phyloP scores from a whole-genome alignment of 2,113 vertebrate species.

The Terrapene triunguis region DNA sequence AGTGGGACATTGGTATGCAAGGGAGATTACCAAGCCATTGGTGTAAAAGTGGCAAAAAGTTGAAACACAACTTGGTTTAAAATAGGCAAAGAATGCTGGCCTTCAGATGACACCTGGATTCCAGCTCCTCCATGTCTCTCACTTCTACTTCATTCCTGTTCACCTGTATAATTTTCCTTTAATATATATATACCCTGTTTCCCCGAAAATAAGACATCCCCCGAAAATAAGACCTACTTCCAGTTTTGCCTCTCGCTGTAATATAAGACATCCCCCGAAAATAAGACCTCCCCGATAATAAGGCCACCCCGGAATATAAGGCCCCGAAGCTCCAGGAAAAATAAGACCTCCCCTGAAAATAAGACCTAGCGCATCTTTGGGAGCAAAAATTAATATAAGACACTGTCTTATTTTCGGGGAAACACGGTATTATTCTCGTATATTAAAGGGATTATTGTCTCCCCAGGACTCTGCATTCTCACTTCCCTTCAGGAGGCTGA shows the following conservation, averaged over 20 bases:
- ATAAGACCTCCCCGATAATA: too few species aligned
- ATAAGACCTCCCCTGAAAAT: too few species aligned
- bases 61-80: background rate
- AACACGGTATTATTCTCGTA: fast-evolving
- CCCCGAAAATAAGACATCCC: too few species aligned
- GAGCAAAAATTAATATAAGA: too few species aligned
- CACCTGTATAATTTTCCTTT: background rate
- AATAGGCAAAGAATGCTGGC: background rate
- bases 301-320: too few species aligned
- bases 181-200: background rate
- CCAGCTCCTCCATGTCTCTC: conserved; percentile 3
- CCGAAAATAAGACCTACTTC: too few species aligned
- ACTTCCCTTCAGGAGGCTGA: conserved; percentile 2
- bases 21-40: background rate
- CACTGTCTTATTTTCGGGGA: too few species aligned
- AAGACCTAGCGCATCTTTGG: too few species aligned
- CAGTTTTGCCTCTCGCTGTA: too few species aligned
- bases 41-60: background rate
- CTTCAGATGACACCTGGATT: conserved; percentile 7
- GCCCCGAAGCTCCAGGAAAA: too few species aligned
- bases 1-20: background rate
- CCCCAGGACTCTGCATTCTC: background rate
- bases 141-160: background rate
- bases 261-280: too few species aligned
- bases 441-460: background rate